Evolutionary conservation across 2,113 vertebrate species (phyloP), one percentile per base, ranked within the genome.

Genomic region (Muntiacus reevesi): DNA sequence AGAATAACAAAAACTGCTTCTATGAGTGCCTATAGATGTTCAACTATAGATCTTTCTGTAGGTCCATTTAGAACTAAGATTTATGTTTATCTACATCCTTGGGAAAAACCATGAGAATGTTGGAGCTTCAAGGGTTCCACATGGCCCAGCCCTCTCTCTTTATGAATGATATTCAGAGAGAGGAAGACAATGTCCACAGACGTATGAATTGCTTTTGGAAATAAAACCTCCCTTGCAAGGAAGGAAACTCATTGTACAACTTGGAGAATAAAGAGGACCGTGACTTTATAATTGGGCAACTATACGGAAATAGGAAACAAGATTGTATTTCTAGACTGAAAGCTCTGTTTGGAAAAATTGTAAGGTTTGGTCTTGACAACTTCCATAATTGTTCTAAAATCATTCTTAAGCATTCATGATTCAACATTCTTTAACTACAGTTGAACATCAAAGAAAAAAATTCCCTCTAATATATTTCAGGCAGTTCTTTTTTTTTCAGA

Each of bases 381-480:
- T n/a, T 93, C 82, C 55, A 25, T 59, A 94, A 95, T 57, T 30
- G 12, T 87, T 81, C 85, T 60, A 54, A 97, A 93, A 57, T 19
- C 30, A 7, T 93, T 55, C 57, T 96, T 62, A 81, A 87, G 27
- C n/a, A 67, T 33, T 88, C 13, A 13, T 95, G 87, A 96, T n/a
- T 97, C 85, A 97, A 62, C 62, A 43, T 67, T 94, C 36, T 92
- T 87, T 60, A 94, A 91, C 62, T 88, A 10, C 7, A 62, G 47
- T 15, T 47, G 78, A 91, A 97, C 55, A 87, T 97, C 86, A 98
- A 93, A 97, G 95, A 55, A 87, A 67, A 93, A 27, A 23, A 50
- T 27, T 76, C 8, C 43, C 83, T 43, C 15, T 86, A 71, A 45
- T 82, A 71, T 78, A 36, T 84, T 92, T 86, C 54, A 84, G 25